phyloP scores from a whole-genome alignment of 1,140 invertebrate species.

The Sitodiplosis mosellana region DNA sequence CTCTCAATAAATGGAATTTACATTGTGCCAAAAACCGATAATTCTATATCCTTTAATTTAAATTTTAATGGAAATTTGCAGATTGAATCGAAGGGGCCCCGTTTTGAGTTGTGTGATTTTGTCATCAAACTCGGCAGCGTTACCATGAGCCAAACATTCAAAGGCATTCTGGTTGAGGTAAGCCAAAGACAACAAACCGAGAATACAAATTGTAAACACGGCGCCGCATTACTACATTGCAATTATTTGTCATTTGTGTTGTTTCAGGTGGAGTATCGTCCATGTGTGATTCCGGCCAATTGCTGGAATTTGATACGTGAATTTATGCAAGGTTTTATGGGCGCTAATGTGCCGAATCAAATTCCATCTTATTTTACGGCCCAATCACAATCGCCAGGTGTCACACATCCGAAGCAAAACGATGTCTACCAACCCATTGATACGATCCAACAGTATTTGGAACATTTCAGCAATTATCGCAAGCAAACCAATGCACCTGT shows the following conservation, averaged over 20 bases:
- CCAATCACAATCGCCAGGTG: constrained; percentile 7
- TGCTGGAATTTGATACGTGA: constrained; percentile 87
- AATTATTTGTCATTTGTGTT: neutral
- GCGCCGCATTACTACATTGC: too few relatives aligned
- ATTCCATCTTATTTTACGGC: constrained; percentile 41
- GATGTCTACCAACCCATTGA: constrained; percentile 78
- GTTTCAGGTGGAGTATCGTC: constrained; percentile 73
- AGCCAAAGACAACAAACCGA: constrained; percentile 2
- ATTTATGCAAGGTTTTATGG: constrained; percentile 81
- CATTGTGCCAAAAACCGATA: too few relatives aligned
- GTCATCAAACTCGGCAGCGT: constrained; percentile 85
- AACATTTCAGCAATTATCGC: constrained; percentile 79
- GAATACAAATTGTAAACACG: too few relatives aligned
- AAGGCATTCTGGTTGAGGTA: constrained; percentile 85
- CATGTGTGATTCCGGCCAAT: constrained; percentile 65
- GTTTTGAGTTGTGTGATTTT: constrained; percentile 88
- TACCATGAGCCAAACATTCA: constrained; percentile 76
- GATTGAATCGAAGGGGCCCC: constrained; percentile 79
- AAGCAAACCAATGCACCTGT: constrained; percentile 31
- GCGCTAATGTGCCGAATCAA: constrained; percentile 45
- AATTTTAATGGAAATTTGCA: neutral
- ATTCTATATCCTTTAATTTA: neutral
- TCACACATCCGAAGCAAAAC: constrained; percentile 32
- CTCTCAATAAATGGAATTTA: too few relatives aligned
- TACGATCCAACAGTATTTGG: constrained; percentile 86